Conservation (phyloP, 2,888 invertebrate species). For the Tholera decimalis region DNA sequence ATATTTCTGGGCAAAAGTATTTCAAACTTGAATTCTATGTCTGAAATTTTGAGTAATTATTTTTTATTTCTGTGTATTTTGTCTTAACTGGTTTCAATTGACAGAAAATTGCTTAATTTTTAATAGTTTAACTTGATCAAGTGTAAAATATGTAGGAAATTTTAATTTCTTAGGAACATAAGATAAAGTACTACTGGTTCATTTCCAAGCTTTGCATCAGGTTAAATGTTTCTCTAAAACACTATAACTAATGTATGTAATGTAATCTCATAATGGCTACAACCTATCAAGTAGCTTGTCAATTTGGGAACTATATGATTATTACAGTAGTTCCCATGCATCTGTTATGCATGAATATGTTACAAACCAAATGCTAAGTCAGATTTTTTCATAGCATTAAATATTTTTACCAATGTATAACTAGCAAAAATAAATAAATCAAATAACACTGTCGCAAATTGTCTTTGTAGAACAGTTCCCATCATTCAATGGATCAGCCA, state of each 20-base stretch:
- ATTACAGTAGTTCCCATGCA: conserved; percentile 76
- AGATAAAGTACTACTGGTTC: conserved; percentile 88
- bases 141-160: conserved; percentile 89
- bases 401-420: conserved; percentile 91
- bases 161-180: conserved; percentile 88
- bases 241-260: conserved; percentile 73
- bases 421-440: conserved; percentile 91
- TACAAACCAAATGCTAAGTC: conserved; percentile 89
- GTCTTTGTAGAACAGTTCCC: conserved; percentile 31
- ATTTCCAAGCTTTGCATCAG: conserved; percentile 82
- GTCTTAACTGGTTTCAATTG: conserved; percentile 71
- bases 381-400: conserved; percentile 90
- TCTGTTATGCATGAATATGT: conserved; percentile 81
- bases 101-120: conserved; percentile 77
- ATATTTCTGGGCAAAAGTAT: conserved; percentile 72
- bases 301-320: conserved; percentile 68
- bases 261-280: conserved; percentile 67
- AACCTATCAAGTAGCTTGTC: conserved; percentile 70
- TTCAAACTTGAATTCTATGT: conserved; percentile 72
- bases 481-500: no score
- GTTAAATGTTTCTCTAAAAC: conserved; percentile 71
- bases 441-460: conserved; percentile 84
- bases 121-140: conserved; percentile 82
- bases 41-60: conserved; percentile 72
- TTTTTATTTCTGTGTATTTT: conserved; percentile 74